phyloP scores from a whole-genome alignment of 1,140 invertebrate genomes.

The Sweltsa coloradensis region DNA sequence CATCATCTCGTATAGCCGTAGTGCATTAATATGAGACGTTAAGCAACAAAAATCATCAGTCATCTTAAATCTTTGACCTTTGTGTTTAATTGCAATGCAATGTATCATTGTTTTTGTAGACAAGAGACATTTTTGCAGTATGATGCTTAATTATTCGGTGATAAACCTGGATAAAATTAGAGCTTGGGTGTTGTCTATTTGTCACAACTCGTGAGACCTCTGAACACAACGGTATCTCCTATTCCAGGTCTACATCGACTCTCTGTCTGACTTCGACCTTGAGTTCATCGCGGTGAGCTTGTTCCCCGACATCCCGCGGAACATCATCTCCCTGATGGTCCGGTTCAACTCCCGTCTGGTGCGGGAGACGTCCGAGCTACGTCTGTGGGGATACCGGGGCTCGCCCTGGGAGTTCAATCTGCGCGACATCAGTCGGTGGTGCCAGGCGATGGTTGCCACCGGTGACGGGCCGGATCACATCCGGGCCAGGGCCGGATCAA shows the following conservation, averaged over 20 bases:
- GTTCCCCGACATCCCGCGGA: conserved; percentile 30
- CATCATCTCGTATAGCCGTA: no score
- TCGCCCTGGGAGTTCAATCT: conserved; percentile 96
- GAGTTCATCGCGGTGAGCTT: conserved; percentile 37
- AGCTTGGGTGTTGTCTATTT: no score
- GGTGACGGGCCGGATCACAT: conserved; percentile 18
- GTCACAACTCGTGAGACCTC: no score
- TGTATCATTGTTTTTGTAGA: no score
- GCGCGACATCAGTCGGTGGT: conserved; percentile 89
- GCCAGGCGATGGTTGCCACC: conserved; percentile 45
- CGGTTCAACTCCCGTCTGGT: conserved; percentile 63
- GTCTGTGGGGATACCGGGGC: conserved; percentile 60
- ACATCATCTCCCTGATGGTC: conserved; percentile 58
- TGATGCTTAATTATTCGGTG: no score
- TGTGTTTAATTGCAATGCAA: no score
- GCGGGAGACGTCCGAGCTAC: conserved; percentile 42
- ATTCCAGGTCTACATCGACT: conserved; percentile 68
- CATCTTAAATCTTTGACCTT: no score
- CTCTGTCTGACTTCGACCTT: conserved; percentile 65
- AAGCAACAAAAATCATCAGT: no score
- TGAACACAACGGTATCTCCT: no score
- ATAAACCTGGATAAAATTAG: no score
- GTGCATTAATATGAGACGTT: no score
- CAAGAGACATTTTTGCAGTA: no score
- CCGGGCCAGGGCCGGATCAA: conserved; percentile 11